Conservation (phyloP, 2,113 vertebrate species). For the Myotis lucifugus region DNA sequence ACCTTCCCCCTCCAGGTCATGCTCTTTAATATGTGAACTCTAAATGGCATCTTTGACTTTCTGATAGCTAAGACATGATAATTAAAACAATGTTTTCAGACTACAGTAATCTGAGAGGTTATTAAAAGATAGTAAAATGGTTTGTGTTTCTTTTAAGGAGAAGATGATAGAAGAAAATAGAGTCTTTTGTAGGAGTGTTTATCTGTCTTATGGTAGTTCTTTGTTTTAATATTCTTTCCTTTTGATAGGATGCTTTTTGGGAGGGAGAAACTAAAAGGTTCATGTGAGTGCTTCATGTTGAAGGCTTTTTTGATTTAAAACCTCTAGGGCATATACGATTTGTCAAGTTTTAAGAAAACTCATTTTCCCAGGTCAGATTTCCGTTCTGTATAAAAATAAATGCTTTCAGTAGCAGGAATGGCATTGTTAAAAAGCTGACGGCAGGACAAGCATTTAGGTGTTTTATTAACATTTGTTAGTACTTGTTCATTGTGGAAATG, state of each 20-base stretch:
- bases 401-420: slow-evolving; percentile 44
- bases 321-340: background rate
- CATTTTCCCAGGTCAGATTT: slow-evolving; percentile 14
- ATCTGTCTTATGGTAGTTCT: slow-evolving; percentile 8
- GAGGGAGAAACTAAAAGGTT: slow-evolving; percentile 32
- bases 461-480: slow-evolving; percentile 40
- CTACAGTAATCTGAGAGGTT: background rate
- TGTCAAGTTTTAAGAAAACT: slow-evolving; percentile 57
- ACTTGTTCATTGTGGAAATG: slow-evolving; percentile 47
- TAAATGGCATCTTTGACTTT: background rate
- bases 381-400: slow-evolving; percentile 35
- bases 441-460: background rate
- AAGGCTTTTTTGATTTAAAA: slow-evolving; percentile 58
- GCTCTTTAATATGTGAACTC: slow-evolving; percentile 14
- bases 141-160: slow-evolving; percentile 55
- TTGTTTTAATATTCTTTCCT: slow-evolving; percentile 58
- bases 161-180: background rate
- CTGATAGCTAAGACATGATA: background rate
- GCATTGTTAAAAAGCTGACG: background rate
- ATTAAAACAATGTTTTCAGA: slow-evolving; percentile 37
- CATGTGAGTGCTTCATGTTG: slow-evolving; percentile 20
- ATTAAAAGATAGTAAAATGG: background rate
- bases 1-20: background rate
- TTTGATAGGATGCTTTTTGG: background rate
- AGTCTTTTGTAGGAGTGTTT: slow-evolving; percentile 47